phyloP scores from a whole-genome alignment of 2,888 invertebrate species.

The Trypoxylon attenuatum region DNA sequence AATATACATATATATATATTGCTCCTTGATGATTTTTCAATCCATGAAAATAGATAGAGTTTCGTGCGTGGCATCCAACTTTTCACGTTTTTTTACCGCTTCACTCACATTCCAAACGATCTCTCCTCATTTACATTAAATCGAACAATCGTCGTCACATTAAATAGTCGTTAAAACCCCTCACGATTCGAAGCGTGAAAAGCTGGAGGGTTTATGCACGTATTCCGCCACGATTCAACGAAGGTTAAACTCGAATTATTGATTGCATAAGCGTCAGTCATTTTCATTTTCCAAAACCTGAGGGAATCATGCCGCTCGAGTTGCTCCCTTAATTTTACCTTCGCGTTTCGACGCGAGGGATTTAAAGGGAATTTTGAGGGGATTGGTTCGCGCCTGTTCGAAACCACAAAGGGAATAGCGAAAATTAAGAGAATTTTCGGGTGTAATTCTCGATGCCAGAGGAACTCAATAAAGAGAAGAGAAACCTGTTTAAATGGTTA shows the following conservation, averaged over 20 bases:
- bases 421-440: no score
- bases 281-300: conserved; percentile 29
- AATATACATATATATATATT: conserved; percentile 37
- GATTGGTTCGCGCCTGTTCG: no score
- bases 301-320: conserved; percentile 11
- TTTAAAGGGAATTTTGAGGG: no score
- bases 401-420: no score
- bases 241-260: conserved; percentile 34
- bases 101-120: background rate
- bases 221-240: conserved; percentile 30
- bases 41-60: conserved; percentile 36
- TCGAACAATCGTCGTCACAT: no score
- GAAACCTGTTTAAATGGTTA: no score
- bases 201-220: conserved; percentile 20
- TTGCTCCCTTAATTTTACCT: background rate
- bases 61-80: conserved; percentile 12
- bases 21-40: conserved; percentile 35
- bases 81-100: background rate
- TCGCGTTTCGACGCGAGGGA: no score
- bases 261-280: conserved; percentile 42
- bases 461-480: no score
- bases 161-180: no score
- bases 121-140: no score
- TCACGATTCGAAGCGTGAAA: no score
- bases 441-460: no score